phyloP scores from a whole-genome alignment of 2,797 vertebrate species.

The Gobionotothen gibberifrons region DNA sequence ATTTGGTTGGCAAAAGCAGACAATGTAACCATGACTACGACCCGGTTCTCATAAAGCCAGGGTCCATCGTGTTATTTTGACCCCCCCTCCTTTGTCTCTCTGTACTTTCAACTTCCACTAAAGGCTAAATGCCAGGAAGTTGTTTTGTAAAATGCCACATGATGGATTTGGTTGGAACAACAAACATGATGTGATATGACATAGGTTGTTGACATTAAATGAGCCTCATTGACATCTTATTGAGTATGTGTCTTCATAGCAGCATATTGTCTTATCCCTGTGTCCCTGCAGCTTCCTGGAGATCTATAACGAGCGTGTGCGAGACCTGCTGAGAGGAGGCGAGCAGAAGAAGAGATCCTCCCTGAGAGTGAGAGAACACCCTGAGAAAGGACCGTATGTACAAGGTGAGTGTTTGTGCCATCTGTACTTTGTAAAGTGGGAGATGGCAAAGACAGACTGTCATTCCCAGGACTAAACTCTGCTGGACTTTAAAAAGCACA shows the following conservation, averaged over 20 bases:
- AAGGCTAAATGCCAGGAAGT: background rate
- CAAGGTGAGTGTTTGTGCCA: conserved; percentile 85
- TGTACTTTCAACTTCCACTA: conserved; percentile 11
- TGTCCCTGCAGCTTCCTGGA: conserved; percentile 90
- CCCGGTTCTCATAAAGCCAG: conserved; percentile 21
- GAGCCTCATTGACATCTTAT: background rate
- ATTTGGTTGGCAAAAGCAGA: conserved; percentile 5
- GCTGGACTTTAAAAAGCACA: background rate
- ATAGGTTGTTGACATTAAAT: background rate
- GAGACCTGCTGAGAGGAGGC: conserved; percentile 89
- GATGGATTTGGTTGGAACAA: background rate
- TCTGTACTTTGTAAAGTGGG: background rate
- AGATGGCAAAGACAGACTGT: background rate
- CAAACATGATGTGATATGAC: background rate
- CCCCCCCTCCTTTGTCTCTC: background rate
- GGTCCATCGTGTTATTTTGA: background rate
- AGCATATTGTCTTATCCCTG: background rate
- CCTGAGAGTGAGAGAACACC: conserved; percentile 93
- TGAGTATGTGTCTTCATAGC: no score
- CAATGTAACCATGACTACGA: conserved; percentile 20
- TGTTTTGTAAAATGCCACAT: background rate
- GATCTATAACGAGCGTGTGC: conserved; percentile 97
- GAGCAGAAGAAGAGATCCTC: conserved; percentile 89
- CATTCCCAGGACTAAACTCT: background rate
- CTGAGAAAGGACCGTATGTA: conserved; percentile 96